phyloP scores from a whole-genome alignment of 23 tunicate species.

The Oikopleura dioica region DNA sequence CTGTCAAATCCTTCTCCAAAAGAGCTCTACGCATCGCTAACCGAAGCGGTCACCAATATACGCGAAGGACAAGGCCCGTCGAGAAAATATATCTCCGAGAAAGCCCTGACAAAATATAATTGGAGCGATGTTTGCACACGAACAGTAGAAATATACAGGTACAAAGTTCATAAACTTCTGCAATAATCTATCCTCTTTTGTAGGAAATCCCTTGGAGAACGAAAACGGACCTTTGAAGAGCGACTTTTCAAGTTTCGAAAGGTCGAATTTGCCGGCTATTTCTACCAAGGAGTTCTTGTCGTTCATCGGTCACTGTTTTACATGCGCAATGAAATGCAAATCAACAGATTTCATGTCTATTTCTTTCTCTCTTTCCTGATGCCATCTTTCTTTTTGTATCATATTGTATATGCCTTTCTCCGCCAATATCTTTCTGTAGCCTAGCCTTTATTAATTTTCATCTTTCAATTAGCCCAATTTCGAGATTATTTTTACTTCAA shows the following conservation, averaged over 20 bases:
- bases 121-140: background rate
- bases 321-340: background rate
- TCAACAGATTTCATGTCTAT: too few species aligned
- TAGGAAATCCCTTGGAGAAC: background rate
- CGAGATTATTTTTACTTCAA: too few species aligned
- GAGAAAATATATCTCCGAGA: background rate
- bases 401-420: background rate
- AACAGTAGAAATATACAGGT: background rate
- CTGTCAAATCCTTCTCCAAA: too few species aligned
- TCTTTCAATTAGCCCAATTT: background rate
- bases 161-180: background rate
- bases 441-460: background rate
- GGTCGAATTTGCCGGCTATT: background rate
- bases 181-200: background rate
- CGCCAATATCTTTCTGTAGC: too few species aligned
- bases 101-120: background rate
- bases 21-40: too few species aligned
- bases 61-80: background rate
- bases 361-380: background rate
- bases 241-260: background rate
- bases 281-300: background rate
- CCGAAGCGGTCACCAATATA: background rate
- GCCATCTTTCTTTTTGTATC: background rate
- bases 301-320: background rate
- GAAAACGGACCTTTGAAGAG: background rate